Evolutionary conservation across 92 coral and sea anemone species (phyloP).

Genomic region (Bergia sp.): DNA sequence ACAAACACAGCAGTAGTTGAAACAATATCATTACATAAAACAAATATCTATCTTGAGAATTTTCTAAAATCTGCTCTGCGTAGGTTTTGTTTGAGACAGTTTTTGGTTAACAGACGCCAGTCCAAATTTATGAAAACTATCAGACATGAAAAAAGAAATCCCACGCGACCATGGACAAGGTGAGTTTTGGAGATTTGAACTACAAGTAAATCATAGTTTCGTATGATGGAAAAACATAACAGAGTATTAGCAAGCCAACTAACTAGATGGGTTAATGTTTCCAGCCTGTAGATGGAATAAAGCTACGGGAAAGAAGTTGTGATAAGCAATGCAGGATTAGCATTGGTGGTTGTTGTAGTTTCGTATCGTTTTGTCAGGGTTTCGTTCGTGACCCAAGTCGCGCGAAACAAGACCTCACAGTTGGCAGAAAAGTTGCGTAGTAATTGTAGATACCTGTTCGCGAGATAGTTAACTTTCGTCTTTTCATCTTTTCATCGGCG

Average conservation of each 20-base stretch:
- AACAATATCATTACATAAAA: not conserved
- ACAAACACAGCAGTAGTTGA: not conserved
- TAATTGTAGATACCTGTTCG: slow-evolving; percentile 33
- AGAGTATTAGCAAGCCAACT: not conserved
- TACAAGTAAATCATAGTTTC: not conserved
- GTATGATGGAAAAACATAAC: not conserved
- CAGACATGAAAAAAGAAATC: not conserved
- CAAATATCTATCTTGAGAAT: not conserved
- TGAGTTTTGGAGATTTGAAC: not conserved
- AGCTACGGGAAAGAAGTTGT: not conserved
- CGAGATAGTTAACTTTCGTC: slow-evolving; percentile 42
- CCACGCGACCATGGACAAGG: not conserved
- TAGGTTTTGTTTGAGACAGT: not conserved
- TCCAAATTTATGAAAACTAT: not conserved
- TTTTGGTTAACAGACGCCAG: slow-evolving; percentile 9
- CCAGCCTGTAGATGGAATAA: not conserved
- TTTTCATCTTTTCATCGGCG: slow-evolving; percentile 19
- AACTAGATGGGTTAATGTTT: not conserved
- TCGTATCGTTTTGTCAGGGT: not conserved
- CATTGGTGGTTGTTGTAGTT: not conserved
- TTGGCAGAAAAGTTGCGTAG: slow-evolving; percentile 4
- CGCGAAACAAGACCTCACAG: not conserved
- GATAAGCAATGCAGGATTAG: not conserved
- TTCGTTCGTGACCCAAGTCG: not conserved
- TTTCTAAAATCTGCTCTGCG: not conserved